phyloP scores from a whole-genome alignment of 2,888 invertebrate genomes.

The Synergus itoensis region DNA sequence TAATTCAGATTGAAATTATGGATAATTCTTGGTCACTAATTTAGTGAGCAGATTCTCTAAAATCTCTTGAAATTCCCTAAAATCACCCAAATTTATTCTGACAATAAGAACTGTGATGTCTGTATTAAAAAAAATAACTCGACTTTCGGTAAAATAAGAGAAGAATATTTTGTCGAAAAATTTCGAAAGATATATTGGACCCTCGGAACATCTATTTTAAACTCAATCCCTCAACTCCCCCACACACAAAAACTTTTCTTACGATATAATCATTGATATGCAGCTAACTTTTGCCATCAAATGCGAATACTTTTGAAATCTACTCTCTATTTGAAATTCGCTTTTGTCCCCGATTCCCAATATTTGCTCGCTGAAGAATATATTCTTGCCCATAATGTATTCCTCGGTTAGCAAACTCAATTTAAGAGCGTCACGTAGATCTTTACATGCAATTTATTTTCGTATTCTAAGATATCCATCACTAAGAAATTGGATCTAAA shows the following conservation, averaged over 20 bases:
- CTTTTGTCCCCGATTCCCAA: conserved; percentile 26
- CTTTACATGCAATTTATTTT: conserved; percentile 7
- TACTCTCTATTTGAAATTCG: not conserved
- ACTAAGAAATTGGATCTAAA: not conserved
- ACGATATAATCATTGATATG: conserved; percentile 15
- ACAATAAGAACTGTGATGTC: no score
- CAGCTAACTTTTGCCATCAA: conserved; percentile 17
- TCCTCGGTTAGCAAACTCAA: not conserved
- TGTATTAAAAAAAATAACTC: no score
- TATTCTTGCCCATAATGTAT: conserved; percentile 25
- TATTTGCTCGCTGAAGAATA: conserved; percentile 31
- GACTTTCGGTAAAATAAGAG: not conserved
- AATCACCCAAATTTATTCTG: no score
- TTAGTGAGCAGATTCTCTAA: no score
- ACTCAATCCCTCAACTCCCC: not conserved
- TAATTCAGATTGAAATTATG: no score
- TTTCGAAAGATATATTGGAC: not conserved
- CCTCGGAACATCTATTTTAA: not conserved
- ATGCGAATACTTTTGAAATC: conserved; percentile 5
- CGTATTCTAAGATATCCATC: not conserved
- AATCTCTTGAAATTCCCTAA: no score
- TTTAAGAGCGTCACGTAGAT: not conserved
- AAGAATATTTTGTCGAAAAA: not conserved
- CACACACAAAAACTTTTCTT: not conserved
- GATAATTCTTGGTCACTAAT: no score